Conservation (phyloP, 1,140 invertebrate genomes). For the Musca vetustissima region DNA sequence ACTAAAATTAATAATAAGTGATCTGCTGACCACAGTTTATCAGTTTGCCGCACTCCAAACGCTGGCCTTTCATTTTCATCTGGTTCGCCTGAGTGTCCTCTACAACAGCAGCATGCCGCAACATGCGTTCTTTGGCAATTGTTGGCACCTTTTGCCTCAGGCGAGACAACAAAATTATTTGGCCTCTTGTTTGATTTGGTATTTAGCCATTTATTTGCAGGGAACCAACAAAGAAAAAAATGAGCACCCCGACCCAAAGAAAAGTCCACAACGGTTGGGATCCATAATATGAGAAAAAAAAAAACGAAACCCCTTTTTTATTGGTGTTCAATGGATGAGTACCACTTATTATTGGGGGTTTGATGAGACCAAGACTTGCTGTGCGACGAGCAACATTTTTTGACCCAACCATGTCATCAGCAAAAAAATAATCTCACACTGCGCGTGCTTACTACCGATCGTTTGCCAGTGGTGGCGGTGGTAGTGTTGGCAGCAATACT, state of each 20-base stretch:
- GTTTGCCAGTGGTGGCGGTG: background rate
- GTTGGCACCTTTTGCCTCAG: constrained; percentile 53
- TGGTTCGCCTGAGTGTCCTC: background rate
- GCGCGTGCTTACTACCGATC: constrained; percentile 19
- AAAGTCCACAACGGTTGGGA: too few relatives aligned
- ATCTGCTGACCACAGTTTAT: constrained; percentile 41
- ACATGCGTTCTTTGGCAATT: constrained; percentile 17
- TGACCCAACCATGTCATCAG: constrained; percentile 9
- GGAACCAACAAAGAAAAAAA: too few relatives aligned
- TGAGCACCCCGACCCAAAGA: too few relatives aligned
- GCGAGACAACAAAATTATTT: constrained; percentile 56
- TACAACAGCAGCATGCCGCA: background rate
- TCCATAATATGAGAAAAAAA: too few relatives aligned
- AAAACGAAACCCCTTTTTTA: background rate
- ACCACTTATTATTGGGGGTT: background rate
- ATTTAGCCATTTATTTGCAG: constrained; percentile 8
- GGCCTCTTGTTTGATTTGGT: constrained; percentile 40
- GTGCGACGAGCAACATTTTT: too few relatives aligned
- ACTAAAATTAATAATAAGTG: constrained; percentile 57
- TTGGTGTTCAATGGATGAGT: background rate
- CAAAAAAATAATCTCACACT: constrained; percentile 12
- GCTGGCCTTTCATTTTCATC: background rate
- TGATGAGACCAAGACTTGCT: too few relatives aligned
- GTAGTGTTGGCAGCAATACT: background rate
- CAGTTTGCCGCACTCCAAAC: background rate